These are phyloP conservation scores for Coelopa pilipes DNA, from an alignment of 2,888 invertebrate genomes.

Conservation along the genomic window DNA sequence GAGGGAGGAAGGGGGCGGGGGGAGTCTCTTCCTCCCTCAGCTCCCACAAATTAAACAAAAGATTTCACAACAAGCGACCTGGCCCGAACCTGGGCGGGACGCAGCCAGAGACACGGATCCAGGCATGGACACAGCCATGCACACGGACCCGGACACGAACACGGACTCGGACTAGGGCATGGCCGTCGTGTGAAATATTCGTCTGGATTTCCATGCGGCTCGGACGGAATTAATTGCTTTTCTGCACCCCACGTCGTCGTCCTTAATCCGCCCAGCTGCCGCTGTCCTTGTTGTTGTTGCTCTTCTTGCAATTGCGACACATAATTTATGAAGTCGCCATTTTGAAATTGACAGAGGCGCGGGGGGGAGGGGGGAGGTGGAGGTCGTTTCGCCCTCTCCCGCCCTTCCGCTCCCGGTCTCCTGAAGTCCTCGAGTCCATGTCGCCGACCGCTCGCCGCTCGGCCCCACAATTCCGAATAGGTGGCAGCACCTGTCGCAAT, in stretches of 20 bases:
- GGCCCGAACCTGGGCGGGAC: background rate
- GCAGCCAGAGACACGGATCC: background rate
- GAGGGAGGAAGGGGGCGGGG: no score
- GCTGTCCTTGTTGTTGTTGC: background rate
- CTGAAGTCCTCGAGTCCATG: no score
- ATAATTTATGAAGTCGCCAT: constrained; percentile 10
- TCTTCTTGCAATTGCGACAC: background rate
- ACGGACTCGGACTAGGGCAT: background rate
- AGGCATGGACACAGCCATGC: constrained; percentile 8
- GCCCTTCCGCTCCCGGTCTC: no score
- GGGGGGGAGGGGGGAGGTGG: no score
- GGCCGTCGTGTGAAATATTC: constrained; percentile 21
- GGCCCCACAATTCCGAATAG: no score
- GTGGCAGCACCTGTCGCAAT: no score
- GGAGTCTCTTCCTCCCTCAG: background rate
- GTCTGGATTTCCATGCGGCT: constrained; percentile 26
- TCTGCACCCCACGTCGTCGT: constrained; percentile 8
- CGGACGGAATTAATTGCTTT: constrained; percentile 30
- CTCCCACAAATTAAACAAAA: background rate
- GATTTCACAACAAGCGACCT: background rate
- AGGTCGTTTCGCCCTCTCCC: no score
- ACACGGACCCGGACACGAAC: constrained; percentile 16
- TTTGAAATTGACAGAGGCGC: constrained; percentile 12
- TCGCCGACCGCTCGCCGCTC: no score
- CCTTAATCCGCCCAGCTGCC: constrained; percentile 2